Evolutionary conservation across 2,113 vertebrate genomes (phyloP).

Genomic region (Probosciger aterrimus): DNA sequence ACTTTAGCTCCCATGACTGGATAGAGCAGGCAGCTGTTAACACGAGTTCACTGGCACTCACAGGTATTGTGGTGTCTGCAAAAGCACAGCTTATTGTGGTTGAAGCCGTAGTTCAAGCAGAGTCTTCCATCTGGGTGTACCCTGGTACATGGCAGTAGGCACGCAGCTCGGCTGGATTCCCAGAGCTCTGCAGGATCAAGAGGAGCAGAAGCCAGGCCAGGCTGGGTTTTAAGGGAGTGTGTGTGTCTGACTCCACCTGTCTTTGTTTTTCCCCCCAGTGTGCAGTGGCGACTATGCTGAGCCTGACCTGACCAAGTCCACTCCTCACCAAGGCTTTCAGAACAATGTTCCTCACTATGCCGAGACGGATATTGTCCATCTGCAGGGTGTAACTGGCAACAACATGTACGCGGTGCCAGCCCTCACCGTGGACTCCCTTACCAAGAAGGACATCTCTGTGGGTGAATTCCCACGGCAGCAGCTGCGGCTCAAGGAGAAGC

Average conservation of each 20-base stretch:
- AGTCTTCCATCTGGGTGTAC: background rate
- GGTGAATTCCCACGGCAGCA: slow-evolving; percentile 60
- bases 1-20: background rate
- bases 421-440: slow-evolving; percentile 56
- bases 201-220: background rate
- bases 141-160: rapidly evolving
- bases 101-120: background rate
- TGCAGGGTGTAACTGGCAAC: slow-evolving; percentile 51
- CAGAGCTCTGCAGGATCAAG: background rate
- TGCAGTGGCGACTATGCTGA: slow-evolving; percentile 62
- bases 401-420: slow-evolving; percentile 58
- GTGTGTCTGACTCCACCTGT: background rate
- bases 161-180: background rate
- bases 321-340: slow-evolving; percentile 66
- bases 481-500: slow-evolving; percentile 61
- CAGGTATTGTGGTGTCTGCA: background rate
- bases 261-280: background rate
- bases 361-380: slow-evolving; percentile 37
- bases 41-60: background rate
- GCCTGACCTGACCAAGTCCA: slow-evolving; percentile 59
- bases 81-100: background rate
- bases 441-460: slow-evolving; percentile 64
- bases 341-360: slow-evolving; percentile 53
- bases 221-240: background rate
- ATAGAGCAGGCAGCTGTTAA: background rate